Evolutionary conservation across 1,140 invertebrate genomes (phyloP), one percentile per base, ranked within the genome.

Genomic region (Anadara kagoshimensis): DNA sequence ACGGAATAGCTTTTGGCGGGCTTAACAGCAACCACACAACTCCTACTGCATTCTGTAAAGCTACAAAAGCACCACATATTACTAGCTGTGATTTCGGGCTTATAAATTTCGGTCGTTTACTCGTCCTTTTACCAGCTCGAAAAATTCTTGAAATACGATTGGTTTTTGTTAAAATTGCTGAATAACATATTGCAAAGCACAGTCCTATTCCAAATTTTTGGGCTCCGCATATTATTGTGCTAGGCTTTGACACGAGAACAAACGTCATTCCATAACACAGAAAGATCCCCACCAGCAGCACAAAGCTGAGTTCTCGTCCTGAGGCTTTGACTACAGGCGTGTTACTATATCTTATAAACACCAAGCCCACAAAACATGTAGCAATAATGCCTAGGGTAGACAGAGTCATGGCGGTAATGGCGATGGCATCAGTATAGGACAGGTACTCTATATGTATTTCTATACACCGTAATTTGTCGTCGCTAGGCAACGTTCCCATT

Each of bases 81-180:
- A 95, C 92, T 26, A 98, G 90, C 88, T 99, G 97, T 0, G 97
- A 98, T 80, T 93, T 93, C 0, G 97, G 97, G 44, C 96, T 97
- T 77, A 98, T 98, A 86, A 97, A 96, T 24, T 93, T 94, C 8
- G 97, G 96, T 70, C 96, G 90, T 84, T 95, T 94, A 0, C 95
- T 94, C 11, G 95, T 96, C 73, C 94, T 93, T 86, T 95, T 96
- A 4, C 92, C 92, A 7, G 92, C 90, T 85, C 93, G 92, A 84
- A 94, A 94, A 61, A 95, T 94, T 64, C 94, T 86, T 5, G 93
- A 93, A 61, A 95, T 93, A 41, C 94, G 88, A 88, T 94, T 94
- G 3, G 94, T 95, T 89, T 95, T 95, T 43, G 93, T 94, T 41
- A 95, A 90, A 72, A 95, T 93, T 45, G 94, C 93, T 43, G 93